Percentiles rank a stretch among this genome's conserved stretches.
phyloP scores from a whole-genome alignment of 2,888 invertebrate genomes.

The Netelia melanura region DNA sequence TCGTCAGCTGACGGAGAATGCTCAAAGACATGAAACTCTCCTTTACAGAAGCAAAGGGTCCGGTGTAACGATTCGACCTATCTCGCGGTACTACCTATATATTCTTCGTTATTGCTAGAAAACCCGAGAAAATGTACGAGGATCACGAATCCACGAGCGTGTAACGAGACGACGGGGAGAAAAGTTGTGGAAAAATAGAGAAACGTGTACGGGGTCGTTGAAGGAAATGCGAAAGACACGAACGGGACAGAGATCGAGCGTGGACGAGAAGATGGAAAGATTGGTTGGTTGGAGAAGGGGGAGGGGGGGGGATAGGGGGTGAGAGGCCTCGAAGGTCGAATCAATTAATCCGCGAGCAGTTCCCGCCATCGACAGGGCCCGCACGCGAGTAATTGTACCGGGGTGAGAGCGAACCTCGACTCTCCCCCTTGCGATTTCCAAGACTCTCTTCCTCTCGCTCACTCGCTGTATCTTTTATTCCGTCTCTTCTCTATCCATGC shows the following conservation, averaged over 20 bases:
- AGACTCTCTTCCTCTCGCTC: conserved; percentile 29
- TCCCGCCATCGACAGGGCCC: conserved; percentile 59
- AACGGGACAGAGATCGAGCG: conserved; percentile 17
- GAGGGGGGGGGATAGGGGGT: background rate
- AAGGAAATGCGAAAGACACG: background rate
- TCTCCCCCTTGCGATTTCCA: conserved; percentile 49
- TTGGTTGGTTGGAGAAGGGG: background rate
- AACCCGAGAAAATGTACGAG: conserved; percentile 7
- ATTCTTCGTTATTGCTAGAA: conserved; percentile 45
- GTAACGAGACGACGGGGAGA: conserved; percentile 13
- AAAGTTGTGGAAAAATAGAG: conserved; percentile 15
- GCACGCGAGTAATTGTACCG: conserved; percentile 49
- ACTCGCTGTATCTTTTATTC: conserved; percentile 10
- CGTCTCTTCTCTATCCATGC: conserved; percentile 1
- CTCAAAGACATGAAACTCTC: background rate
- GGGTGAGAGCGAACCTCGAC: conserved; percentile 15
- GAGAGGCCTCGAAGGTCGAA: conserved; percentile 45
- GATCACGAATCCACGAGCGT: conserved; percentile 20
- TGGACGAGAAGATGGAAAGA: background rate
- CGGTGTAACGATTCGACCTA: conserved; percentile 20
- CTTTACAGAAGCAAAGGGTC: background rate
- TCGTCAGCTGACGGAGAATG: background rate
- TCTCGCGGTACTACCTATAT: background rate
- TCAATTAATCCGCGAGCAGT: conserved; percentile 61
- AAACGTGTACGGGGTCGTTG: conserved; percentile 4